phyloP scores from a whole-genome alignment of 2,888 invertebrate species.

The Atethmia centrago region DNA sequence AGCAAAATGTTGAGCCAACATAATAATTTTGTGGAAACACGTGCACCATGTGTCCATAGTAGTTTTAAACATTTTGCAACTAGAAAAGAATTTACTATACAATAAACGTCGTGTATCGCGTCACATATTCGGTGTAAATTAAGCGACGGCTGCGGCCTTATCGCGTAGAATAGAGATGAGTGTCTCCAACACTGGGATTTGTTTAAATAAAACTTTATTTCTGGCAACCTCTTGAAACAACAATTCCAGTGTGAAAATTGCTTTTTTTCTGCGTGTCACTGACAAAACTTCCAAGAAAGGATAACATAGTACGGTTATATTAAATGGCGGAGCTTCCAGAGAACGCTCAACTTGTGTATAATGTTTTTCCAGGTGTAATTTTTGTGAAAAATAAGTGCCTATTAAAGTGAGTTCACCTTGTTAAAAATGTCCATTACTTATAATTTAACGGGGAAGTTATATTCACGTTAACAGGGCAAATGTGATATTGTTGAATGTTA shows the following conservation, averaged over 20 bases:
- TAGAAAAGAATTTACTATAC: slow-evolving; percentile 56
- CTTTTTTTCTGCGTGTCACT: slow-evolving; percentile 66
- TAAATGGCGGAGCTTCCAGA: slow-evolving; percentile 55
- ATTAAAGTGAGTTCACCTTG: slow-evolving; percentile 59
- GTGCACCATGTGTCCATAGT: slow-evolving; percentile 39
- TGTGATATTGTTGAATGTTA: slow-evolving; percentile 28
- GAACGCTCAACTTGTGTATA: slow-evolving; percentile 65
- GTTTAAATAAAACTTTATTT: slow-evolving; percentile 73
- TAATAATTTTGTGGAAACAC: slow-evolving; percentile 53
- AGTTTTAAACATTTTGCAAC: slow-evolving; percentile 51
- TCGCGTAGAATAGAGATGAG: slow-evolving; percentile 77
- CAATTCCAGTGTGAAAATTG: slow-evolving; percentile 68
- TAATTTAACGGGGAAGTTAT: slow-evolving; percentile 61
- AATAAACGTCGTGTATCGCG: slow-evolving; percentile 61
- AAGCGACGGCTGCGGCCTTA: slow-evolving; percentile 75
- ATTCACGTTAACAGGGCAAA: slow-evolving; percentile 39
- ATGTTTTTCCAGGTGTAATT: slow-evolving; percentile 69
- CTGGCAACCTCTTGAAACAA: slow-evolving; percentile 58
- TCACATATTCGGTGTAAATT: slow-evolving; percentile 81
- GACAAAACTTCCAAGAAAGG: slow-evolving; percentile 63
- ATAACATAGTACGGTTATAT: slow-evolving; percentile 69
- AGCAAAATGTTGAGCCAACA: slow-evolving; percentile 45
- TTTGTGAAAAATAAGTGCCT: slow-evolving; percentile 65
- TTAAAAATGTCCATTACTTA: slow-evolving; percentile 60
- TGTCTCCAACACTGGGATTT: slow-evolving; percentile 69